Evolutionary conservation across 2,888 invertebrate genomes (phyloP), one percentile per base, ranked within the genome.

Genomic region (Acronicta alni): DNA sequence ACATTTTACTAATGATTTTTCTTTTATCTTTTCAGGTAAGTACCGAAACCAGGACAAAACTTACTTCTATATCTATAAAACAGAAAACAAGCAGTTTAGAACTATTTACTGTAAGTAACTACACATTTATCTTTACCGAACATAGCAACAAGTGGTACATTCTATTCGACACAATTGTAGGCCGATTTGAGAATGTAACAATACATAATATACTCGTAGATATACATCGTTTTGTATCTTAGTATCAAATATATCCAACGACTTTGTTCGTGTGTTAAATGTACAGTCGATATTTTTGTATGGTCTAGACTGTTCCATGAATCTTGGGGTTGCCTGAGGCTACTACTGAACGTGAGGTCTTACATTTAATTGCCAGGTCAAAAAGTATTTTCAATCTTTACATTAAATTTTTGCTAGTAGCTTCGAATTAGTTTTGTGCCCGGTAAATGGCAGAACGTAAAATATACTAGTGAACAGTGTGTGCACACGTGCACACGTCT

Each of bases 21-120:
- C 38, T 60, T 66, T 64, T 56, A n/a, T 73, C 44, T 67, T 77
- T 73, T 14, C 79, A 77, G 77, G 77, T 77, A 77, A 77, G 77
- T 77, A 69, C 41, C 15, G 0, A 0, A 30, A 6, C 3, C 17
- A 51, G 17, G 32, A 20, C 8, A 14, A 49, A 39, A 38, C 26
- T 23, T 20, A 10, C 6, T 7, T 20, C 38, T n/a, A 26, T 14
- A 42, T 14, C 10, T 47, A 12, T 23, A 3, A 18, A 14, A n/a
- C 20, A 16, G 5, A 14, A 41, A 60, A n/a, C 9, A 37, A 26
- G 23, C 41, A 49, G 48, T 30, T 30, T 3, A 0, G 17, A 45
- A 18, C 47, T 35, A 30, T 44, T 17, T 35, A 14, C 42, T 8
- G 56, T 51, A 32, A 70, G 51, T 51, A 37, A 63, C 46, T 18